These are phyloP conservation scores for Coenobita brevimanus DNA, from an alignment of 1,140 invertebrate genomes.

Conservation along the genomic window DNA sequence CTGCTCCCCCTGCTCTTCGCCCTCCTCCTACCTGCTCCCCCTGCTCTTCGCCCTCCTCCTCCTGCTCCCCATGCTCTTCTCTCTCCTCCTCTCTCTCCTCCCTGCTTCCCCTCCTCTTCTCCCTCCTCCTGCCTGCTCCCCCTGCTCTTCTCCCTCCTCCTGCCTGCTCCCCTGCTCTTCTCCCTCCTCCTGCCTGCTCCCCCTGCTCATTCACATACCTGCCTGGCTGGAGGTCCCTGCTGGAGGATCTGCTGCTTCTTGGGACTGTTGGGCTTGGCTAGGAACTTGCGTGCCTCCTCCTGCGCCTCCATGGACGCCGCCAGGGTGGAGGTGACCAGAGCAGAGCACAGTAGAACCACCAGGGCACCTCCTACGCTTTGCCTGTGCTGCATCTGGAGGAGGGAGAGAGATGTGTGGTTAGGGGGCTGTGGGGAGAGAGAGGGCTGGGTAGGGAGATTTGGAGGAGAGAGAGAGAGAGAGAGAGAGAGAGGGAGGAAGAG, in stretches of 20 bases:
- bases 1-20: too few relatives aligned
- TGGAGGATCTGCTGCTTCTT: conserved; percentile 79
- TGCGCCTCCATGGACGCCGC: conserved; percentile 55
- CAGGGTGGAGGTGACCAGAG: conserved; percentile 50
- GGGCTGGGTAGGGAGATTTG: too few relatives aligned
- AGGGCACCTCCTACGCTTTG: conserved; percentile 19
- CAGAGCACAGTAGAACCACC: conserved; percentile 37
- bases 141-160: neutral
- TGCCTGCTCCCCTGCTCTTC: too few relatives aligned
- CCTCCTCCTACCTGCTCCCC: too few relatives aligned
- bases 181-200: too few relatives aligned
- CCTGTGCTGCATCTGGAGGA: conserved; percentile 38
- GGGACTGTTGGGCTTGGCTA: conserved; percentile 88
- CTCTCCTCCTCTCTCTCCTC: neutral
- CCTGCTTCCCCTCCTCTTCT: neutral
- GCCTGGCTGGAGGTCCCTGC: neutral
- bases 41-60: too few relatives aligned
- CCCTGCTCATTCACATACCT: neutral
- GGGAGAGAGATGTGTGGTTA: neutral
- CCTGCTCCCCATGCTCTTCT: neutral
- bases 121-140: neutral
- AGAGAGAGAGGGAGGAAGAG: too few relatives aligned
- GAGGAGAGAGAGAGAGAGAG: too few relatives aligned
- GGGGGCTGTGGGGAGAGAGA: neutral
- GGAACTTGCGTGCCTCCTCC: conserved; percentile 82